Evolutionary conservation across 2,888 invertebrate genomes (phyloP).

Genomic region (Lordiphosa fenestrarum): DNA sequence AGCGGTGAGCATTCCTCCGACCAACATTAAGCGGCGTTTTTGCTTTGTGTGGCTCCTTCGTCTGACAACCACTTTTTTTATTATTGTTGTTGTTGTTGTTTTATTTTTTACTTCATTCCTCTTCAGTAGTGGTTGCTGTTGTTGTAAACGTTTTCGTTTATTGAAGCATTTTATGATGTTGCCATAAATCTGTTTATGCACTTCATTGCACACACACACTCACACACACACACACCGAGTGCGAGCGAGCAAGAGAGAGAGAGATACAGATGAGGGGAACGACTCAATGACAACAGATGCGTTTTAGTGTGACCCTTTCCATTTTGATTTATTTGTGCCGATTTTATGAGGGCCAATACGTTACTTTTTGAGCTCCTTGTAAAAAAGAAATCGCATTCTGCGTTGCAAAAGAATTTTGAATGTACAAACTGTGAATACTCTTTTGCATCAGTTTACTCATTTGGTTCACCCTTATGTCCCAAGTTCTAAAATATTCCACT

Average conservation of each 20-base stretch:
- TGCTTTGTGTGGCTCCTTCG: slow-evolving; percentile 40
- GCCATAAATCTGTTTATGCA: slow-evolving; percentile 71
- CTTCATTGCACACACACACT: slow-evolving; percentile 53
- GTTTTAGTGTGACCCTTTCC: slow-evolving; percentile 16
- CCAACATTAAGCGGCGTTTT: slow-evolving; percentile 26
- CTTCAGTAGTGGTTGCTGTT: slow-evolving; percentile 24
- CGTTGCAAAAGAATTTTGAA: too few relatives aligned
- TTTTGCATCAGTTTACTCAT: too few relatives aligned
- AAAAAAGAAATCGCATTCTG: too few relatives aligned
- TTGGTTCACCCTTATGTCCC: too few relatives aligned
- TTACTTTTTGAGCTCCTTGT: too few relatives aligned
- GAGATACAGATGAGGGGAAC: slow-evolving; percentile 1
- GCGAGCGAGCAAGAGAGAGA: background rate
- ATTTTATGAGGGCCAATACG: too few relatives aligned
- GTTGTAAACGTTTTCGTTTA: slow-evolving; percentile 65
- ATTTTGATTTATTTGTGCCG: background rate
- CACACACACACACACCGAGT: background rate
- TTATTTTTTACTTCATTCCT: slow-evolving; percentile 35
- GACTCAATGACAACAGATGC: background rate
- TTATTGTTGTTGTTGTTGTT: slow-evolving; percentile 17
- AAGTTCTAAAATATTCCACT: too few relatives aligned
- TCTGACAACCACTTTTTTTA: slow-evolving; percentile 56
- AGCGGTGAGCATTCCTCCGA: slow-evolving; percentile 14
- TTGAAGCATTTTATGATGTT: slow-evolving; percentile 68
- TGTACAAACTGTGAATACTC: too few relatives aligned